These are phyloP conservation scores for Gymnothorax javanicus DNA, from an alignment of 2,797 vertebrate genomes.

Conservation along the genomic window DNA sequence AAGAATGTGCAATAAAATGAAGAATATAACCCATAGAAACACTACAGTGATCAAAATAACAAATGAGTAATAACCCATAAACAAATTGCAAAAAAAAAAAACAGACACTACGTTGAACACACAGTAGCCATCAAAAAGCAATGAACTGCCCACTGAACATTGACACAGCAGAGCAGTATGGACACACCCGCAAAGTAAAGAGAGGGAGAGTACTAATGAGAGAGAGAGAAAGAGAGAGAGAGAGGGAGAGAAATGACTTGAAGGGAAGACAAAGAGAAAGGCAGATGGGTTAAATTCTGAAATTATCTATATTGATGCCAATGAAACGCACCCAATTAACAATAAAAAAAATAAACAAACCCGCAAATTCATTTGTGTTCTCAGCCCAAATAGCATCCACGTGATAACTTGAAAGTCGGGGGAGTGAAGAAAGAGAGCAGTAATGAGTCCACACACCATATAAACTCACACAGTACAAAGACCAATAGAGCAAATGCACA, in stretches of 20 bases:
- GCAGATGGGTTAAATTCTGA: background rate
- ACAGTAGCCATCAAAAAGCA: too few relatives aligned
- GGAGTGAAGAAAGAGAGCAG: background rate
- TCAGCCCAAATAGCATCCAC: background rate
- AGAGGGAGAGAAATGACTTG: background rate
- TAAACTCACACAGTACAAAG: slow-evolving; percentile 17
- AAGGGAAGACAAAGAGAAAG: background rate
- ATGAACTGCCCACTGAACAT: background rate
- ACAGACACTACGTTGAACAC: too few relatives aligned
- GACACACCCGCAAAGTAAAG: background rate
- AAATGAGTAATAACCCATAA: too few relatives aligned
- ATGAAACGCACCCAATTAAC: background rate
- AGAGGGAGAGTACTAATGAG: background rate
- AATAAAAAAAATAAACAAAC: background rate
- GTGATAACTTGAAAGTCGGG: background rate
- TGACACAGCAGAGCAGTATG: background rate
- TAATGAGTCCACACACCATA: slow-evolving; percentile 18
- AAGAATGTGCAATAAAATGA: too few relatives aligned
- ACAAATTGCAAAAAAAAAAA: too few relatives aligned
- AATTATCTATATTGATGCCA: background rate
- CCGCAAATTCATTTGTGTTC: background rate
- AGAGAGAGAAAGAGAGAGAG: background rate
- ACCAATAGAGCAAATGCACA: background rate
- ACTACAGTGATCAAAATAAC: too few relatives aligned
- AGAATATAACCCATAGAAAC: too few relatives aligned